These are phyloP conservation scores for Sinella curviseta DNA, from an alignment of 1,140 invertebrate species.

Conservation along the genomic window DNA sequence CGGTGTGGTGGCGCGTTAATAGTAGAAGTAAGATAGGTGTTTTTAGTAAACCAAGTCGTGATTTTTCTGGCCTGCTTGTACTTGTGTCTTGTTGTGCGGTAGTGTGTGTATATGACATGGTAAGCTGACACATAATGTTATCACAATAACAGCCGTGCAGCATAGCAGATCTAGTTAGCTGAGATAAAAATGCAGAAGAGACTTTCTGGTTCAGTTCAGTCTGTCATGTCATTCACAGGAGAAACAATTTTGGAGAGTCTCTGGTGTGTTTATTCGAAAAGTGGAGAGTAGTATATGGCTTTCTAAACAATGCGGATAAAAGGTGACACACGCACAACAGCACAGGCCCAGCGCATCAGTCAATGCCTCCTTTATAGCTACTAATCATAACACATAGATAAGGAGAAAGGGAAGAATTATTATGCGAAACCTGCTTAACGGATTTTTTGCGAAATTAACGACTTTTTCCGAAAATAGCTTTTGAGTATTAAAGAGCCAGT, in stretches of 20 bases:
- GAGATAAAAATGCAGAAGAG: not conserved
- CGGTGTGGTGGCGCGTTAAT: no score
- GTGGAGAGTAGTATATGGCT: not conserved
- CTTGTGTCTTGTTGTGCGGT: no score
- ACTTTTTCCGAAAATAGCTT: conserved; percentile 6
- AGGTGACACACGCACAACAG: not conserved
- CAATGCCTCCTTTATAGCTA: not conserved
- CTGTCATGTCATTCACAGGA: not conserved
- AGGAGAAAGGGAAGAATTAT: not conserved
- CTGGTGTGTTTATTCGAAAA: not conserved
- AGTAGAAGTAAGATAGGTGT: no score
- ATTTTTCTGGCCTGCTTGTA: not conserved
- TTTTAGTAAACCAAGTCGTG: not conserved
- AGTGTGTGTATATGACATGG: not conserved
- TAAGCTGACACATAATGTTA: no score
- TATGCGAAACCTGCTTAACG: not conserved
- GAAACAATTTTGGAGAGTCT: not conserved
- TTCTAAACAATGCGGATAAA: not conserved
- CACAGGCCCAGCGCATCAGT: not conserved
- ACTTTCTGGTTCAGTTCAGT: not conserved
- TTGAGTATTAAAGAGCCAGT: not conserved
- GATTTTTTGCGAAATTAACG: conserved; percentile 1
- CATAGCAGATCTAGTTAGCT: no score
- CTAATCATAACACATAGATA: not conserved
- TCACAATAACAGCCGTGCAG: no score